Conservation (phyloP, 2,113 vertebrate species). For the Vimba vimba region DNA sequence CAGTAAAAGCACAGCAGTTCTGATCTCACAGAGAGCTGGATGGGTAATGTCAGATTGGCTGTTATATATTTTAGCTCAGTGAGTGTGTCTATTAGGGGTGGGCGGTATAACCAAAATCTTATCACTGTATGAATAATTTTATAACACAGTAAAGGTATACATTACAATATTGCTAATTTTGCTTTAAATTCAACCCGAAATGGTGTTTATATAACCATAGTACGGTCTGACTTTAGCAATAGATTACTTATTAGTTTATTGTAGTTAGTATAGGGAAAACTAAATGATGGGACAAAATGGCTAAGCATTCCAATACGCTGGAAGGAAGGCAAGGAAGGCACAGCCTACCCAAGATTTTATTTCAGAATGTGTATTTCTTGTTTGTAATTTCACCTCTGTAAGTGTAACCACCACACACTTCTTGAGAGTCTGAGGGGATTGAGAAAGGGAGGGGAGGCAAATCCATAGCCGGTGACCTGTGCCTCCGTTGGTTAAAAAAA, state of each 20-base stretch:
- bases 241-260: too few relatives aligned
- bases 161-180: background rate
- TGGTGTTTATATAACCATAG: background rate
- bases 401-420: too few relatives aligned
- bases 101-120: background rate
- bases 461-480: too few relatives aligned
- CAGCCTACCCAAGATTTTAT: too few relatives aligned
- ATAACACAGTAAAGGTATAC: background rate
- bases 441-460: too few relatives aligned
- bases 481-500: too few relatives aligned
- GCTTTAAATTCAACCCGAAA: background rate
- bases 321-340: too few relatives aligned
- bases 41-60: background rate
- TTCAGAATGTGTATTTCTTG: too few relatives aligned
- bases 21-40: background rate
- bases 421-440: too few relatives aligned
- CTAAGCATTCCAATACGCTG: background rate
- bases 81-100: background rate
- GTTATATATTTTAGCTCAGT: background rate
- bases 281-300: background rate
- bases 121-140: background rate
- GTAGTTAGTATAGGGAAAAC: background rate
- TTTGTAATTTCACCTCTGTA: too few relatives aligned
- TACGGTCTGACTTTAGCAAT: too few relatives aligned
- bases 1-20: slow-evolving; percentile 7